Conservation (phyloP, 2,797 vertebrate genomes). For the Pseudocheirus occidentalis region DNA sequence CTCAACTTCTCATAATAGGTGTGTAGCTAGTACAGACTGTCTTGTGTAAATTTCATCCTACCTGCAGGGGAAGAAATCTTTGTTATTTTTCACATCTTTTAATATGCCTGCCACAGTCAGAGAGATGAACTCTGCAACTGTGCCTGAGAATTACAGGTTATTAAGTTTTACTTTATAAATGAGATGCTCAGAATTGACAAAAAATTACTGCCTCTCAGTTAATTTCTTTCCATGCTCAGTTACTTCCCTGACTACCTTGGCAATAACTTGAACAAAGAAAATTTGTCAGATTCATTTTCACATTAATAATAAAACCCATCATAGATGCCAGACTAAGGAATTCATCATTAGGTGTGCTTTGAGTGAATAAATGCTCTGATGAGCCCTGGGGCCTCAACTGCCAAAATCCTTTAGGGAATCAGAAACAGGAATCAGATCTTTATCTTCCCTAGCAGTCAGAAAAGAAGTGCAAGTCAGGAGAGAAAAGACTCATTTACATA, state of each 20-base stretch:
- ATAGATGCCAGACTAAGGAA: slow-evolving; percentile 42
- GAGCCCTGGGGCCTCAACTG: slow-evolving; percentile 52
- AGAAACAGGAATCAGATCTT: slow-evolving; percentile 31
- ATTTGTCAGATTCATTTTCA: slow-evolving; percentile 64
- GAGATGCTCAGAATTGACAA: slow-evolving; percentile 50
- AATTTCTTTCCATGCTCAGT: slow-evolving; percentile 54
- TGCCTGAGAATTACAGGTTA: slow-evolving; percentile 13
- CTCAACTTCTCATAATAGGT: neutral
- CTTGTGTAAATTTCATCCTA: neutral
- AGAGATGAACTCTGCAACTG: neutral
- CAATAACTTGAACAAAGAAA: slow-evolving; percentile 50
- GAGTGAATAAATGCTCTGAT: slow-evolving; percentile 32
- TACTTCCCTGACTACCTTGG: slow-evolving; percentile 56
- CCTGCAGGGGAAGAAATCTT: neutral
- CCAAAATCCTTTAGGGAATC: slow-evolving; percentile 43
- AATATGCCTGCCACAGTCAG: slow-evolving; percentile 21
- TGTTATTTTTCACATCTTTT: slow-evolving; percentile 27
- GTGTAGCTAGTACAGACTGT: neutral
- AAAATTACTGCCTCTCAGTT: slow-evolving; percentile 47
- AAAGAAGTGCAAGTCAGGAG: slow-evolving; percentile 33
- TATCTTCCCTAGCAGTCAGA: slow-evolving; percentile 56
- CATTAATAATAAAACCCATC: slow-evolving; percentile 54
- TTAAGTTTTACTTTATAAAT: slow-evolving; percentile 56
- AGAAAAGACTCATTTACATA: slow-evolving; percentile 61
- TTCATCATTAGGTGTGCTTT: slow-evolving; percentile 41